These are phyloP conservation scores for Agriopis leucophaearia DNA, from an alignment of 2,888 invertebrate genomes.

Conservation along the genomic window DNA sequence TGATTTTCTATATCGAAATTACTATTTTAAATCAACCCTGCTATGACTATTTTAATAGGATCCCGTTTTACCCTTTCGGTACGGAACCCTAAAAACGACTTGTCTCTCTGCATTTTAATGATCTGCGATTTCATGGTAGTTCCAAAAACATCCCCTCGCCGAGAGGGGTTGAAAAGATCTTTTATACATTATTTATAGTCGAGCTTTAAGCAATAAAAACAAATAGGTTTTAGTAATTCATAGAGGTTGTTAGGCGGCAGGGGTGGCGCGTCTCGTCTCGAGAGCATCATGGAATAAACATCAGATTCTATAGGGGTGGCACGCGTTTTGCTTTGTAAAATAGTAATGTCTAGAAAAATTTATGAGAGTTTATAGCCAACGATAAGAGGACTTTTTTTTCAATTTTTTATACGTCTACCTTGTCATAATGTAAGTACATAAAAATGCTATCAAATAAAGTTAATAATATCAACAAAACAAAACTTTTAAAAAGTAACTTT, in stretches of 20 bases:
- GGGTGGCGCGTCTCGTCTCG: constrained; percentile 16
- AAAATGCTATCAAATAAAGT: no score
- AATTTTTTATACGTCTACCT: no score
- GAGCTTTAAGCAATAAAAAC: constrained; percentile 43
- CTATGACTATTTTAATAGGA: no score
- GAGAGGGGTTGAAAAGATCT: constrained; percentile 23
- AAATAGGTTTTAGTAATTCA: constrained; percentile 41
- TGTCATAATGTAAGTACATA: no score
- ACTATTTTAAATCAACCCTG: no score
- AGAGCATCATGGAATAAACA: constrained; percentile 35
- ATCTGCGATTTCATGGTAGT: neutral
- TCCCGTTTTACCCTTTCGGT: no score
- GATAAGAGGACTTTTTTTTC: no score
- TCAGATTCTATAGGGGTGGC: constrained; percentile 11
- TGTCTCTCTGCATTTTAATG: neutral
- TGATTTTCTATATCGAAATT: no score
- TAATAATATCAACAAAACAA: no score
- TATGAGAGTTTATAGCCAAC: no score
- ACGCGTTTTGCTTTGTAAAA: constrained; percentile 2
- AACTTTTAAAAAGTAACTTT: no score
- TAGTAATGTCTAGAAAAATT: neutral
- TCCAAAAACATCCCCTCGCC: constrained; percentile 21
- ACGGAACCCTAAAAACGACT: no score
- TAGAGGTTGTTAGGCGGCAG: constrained; percentile 41
- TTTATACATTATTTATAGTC: constrained; percentile 23